phyloP scores from a whole-genome alignment of 92 coral and sea anemone species.

The Virgularia gustaviana region DNA sequence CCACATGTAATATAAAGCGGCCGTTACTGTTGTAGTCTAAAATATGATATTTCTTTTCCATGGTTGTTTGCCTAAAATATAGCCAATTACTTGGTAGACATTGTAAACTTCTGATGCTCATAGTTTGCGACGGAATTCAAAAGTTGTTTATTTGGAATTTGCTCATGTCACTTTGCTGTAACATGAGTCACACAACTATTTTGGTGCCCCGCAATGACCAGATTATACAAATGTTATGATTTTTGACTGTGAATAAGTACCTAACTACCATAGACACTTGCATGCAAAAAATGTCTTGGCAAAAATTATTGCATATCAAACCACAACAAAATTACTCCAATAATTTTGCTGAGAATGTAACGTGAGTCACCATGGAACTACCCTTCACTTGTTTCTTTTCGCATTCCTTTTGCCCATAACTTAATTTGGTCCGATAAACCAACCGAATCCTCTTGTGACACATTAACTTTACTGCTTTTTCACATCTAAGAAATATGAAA shows the following conservation, averaged over 20 bases:
- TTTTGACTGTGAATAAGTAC: not conserved
- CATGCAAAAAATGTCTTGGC: not conserved
- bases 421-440: not conserved
- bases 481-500: not conserved
- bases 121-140: not conserved
- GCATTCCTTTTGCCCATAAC: not conserved
- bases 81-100: constrained; percentile 1
- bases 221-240: not conserved
- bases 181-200: constrained; percentile 15
- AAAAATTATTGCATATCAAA: not conserved
- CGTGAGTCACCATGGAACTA: no score
- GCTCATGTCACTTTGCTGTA: constrained; percentile 15
- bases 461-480: not conserved
- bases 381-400: no score
- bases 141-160: not conserved
- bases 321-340: constrained; percentile 3
- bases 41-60: not conserved
- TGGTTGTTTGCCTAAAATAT: constrained; percentile 11
- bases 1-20: constrained; percentile 12
- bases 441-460: not conserved
- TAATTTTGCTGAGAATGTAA: constrained; percentile 10
- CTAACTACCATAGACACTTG: not conserved
- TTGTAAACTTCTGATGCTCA: not conserved
- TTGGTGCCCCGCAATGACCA: not conserved
- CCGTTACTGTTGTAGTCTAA: no score